Evolutionary conservation across 1,140 invertebrate species (phyloP), one percentile per base, ranked within the genome.

Genomic region (Pogonomyrmex barbatus): DNA sequence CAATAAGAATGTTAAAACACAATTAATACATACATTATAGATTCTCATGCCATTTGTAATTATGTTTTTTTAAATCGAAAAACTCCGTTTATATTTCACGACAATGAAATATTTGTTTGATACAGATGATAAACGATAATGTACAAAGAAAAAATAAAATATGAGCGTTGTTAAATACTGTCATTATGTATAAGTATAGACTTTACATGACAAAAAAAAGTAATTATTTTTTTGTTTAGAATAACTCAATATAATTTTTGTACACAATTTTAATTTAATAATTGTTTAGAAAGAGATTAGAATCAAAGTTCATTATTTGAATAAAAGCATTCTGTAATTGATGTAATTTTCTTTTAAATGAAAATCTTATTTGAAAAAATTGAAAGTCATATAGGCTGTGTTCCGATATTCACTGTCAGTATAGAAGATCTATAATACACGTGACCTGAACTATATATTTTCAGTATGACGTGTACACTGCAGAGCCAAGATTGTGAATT

Each of bases 41-140:
- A 82, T 75, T 75, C 30, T 62, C 68, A 54, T 83, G 68, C 17
- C 30, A 47, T 12, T 42, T 75, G 68, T 60, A 10, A 73, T 73
- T 58, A 45, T 50, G 12, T 8, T 52, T 36, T 68, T 42, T 47
- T 8, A 12, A 58, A 60, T 62, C n/a, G 12, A 24, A 73, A 50
- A n/a, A 0, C 4, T 83, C 17, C 67, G 30, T 83, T 47, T 60
- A 60, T 33, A 83, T 75, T 60, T 73, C 12, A n/a, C 8, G 17
- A 33, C 12, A 45, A 79, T 6, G 47, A 81, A 70, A 58, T 50
- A n/a, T 54, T 47, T 60, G 12, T 12, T 17, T 54, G 17, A 33
- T 42, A 24, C 4, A 5, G 36, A 73, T 60, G 8, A 60, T 82
- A 36, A 73, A 10, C 14, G 65, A 82, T 71, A 82, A 82, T 47